Base-by-base conservation (phyloP, 2,888 invertebrate genomes). In the Apamea anceps region DNA sequence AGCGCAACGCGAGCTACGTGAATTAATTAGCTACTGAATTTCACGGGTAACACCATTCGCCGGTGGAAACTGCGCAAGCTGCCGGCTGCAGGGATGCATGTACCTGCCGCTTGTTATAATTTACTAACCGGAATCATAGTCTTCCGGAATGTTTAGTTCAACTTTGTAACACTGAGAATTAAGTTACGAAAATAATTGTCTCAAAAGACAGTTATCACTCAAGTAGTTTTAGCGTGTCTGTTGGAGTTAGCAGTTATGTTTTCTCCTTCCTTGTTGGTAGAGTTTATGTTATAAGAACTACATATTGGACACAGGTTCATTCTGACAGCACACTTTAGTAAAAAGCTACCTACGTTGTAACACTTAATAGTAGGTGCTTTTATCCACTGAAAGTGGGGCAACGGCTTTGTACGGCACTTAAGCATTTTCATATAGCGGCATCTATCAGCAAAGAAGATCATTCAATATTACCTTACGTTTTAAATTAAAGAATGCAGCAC, bases 11-110 rank as follows among this genome's bases (percentile, higher is more conserved):
- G 87, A 84, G 84, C 84, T 85, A 83, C 87, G 77, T 82, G 86
- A 91, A 91, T 91, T 92, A 91, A 91, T 91, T 91, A 90, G 90
- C 80, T 88, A 81, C 87, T 85, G 87, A 90, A 90, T 91, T 91
- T 91, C 87, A 88, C 89, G 87, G 81, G 85, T 78, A 81, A 81
- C 87, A 79, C 86, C 75, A 68, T 80, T 70, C 75, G 77, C 67
- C 74, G 77, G 79, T 85, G 81, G 81, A 81, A 88, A 85, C 84
- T 86, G 82, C 77, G 80, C 79, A 77, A 81, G 78, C 72, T 82
- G 81, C 63, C 75, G 74, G 78, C 66, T 82, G 81, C 65, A 85
- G 75, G 37, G 78, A 65, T 80, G 79, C 77, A 72, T 42, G 68
- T 42, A 71, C 75, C 45, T 81, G 67, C 72, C 70, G 57, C 70